Base-by-base conservation (phyloP, 92 coral and sea anemone genomes). In the Galaxea fascicularis region DNA sequence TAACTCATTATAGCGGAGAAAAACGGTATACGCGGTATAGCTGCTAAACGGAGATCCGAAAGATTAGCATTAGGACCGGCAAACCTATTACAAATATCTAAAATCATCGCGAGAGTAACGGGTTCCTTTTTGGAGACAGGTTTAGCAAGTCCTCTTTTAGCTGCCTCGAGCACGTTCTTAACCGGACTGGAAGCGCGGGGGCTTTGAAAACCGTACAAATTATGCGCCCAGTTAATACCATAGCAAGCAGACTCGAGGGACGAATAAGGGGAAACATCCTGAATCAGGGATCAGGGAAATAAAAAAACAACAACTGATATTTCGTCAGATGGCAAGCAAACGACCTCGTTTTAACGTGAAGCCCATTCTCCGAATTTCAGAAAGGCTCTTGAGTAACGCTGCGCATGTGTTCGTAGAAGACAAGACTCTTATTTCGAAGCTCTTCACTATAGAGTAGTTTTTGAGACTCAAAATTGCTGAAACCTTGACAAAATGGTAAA, bases 351-450 rank as follows among this genome's bases (percentile, higher is more conserved):
- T 25, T 62, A 69, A 10, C 10, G 18, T 4, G 77, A 14, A 45
- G 92, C 0, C 92, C 88, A 88, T 13, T 28, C 39, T 45, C 83
- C 79, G 30, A 91, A 91, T 69, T 57, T 54, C 0, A 71, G 41
- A 65, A 85, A 91, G 0, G 85, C 90, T 75, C 90, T 79, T 1
- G 92, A 91, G 53, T 88, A 91, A 14, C 83, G 82, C 39, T 85
- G 90, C 16, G 53, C 78, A 0, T n/a, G n/a, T n/a, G n/a, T n/a
- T n/a, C n/a, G n/a, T n/a, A n/a, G n/a, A n/a, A n/a, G n/a, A n/a
- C n/a, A n/a, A n/a, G n/a, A n/a, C n/a, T n/a, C n/a, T n/a, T n/a
- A n/a, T n/a, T n/a, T n/a, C n/a, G n/a, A n/a, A n/a, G n/a, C n/a
- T n/a, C n/a, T n/a, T n/a, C n/a, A n/a, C n/a, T n/a, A n/a, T n/a